Percentiles rank a stretch among this genome's conserved stretches.
phyloP scores from a whole-genome alignment of 2,888 invertebrate genomes.

The Drosophila robusta region DNA sequence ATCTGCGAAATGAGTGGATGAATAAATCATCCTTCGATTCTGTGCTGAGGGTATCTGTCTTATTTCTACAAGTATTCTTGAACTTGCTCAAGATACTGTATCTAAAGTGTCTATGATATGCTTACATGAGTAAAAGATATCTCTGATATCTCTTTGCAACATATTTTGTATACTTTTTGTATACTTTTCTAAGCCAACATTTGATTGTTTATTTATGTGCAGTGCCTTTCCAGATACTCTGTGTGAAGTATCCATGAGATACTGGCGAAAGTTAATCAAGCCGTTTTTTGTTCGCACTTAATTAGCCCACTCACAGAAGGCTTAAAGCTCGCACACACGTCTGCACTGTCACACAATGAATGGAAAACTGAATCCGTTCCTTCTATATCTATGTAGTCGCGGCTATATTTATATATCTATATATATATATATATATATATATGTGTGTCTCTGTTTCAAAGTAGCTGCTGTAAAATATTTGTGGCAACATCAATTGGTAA shows the following conservation, averaged over 20 bases:
- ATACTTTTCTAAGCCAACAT: not conserved
- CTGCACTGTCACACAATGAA: conserved; percentile 40
- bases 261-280: not conserved
- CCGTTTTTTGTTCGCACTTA: not conserved
- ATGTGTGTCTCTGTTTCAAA: conserved; percentile 28
- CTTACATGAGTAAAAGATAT: no score
- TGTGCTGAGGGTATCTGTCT: no score
- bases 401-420: conserved; percentile 4
- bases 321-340: conserved; percentile 30
- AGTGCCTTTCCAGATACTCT: not conserved
- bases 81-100: no score
- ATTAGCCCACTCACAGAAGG: conserved; percentile 4
- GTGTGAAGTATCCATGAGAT: not conserved
- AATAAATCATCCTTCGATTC: not conserved
- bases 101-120: no score
- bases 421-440: conserved; percentile 9
- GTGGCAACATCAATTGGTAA: conserved; percentile 50
- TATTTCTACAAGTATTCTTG: no score
- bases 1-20: not conserved
- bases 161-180: not conserved
- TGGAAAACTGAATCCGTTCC: conserved; percentile 30
- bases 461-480: conserved; percentile 41
- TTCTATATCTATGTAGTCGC: conserved; percentile 12
- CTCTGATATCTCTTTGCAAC: not conserved
- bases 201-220: not conserved